Evolutionary conservation across 2,797 vertebrate species (phyloP).

Genomic region (Lates japonicus): DNA sequence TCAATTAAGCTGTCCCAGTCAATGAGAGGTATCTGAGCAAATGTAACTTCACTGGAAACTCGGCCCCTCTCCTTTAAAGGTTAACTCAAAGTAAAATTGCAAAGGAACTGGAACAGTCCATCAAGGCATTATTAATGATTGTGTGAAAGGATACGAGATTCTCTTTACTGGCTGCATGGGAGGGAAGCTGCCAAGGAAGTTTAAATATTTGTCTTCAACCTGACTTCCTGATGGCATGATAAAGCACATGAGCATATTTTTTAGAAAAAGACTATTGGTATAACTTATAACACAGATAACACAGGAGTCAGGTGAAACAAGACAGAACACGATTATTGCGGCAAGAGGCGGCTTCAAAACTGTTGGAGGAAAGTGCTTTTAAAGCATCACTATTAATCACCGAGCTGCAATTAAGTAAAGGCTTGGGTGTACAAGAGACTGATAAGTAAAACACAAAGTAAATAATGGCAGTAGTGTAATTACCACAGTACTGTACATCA

Average conservation of each 20-base stretch:
- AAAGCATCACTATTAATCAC: neutral
- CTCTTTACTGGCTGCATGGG: neutral
- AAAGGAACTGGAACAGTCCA: constrained; percentile 1
- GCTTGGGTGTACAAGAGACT: constrained; percentile 12
- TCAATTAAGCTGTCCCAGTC: neutral
- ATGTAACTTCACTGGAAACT: constrained; percentile 2
- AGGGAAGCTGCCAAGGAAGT: constrained; percentile 27
- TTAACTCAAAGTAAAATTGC: neutral
- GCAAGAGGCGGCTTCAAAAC: neutral
- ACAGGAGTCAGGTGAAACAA: neutral
- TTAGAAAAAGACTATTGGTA: neutral
- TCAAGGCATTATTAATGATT: constrained; percentile 8
- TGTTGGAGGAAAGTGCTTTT: constrained; percentile 16
- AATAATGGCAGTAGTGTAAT: constrained; percentile 39
- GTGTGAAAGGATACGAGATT: constrained; percentile 14
- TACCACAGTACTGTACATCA: neutral
- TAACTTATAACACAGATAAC: neutral
- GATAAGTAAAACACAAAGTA: constrained; percentile 36
- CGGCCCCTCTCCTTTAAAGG: neutral
- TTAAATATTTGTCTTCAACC: constrained; percentile 49
- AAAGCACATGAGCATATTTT: neutral
- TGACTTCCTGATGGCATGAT: constrained; percentile 20
- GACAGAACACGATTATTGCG: neutral
- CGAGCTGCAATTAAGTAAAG: constrained; percentile 14
- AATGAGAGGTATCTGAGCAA: constrained; percentile 5